Conservation (phyloP, 2,113 vertebrate genomes). For the Zosterops japonicus region DNA sequence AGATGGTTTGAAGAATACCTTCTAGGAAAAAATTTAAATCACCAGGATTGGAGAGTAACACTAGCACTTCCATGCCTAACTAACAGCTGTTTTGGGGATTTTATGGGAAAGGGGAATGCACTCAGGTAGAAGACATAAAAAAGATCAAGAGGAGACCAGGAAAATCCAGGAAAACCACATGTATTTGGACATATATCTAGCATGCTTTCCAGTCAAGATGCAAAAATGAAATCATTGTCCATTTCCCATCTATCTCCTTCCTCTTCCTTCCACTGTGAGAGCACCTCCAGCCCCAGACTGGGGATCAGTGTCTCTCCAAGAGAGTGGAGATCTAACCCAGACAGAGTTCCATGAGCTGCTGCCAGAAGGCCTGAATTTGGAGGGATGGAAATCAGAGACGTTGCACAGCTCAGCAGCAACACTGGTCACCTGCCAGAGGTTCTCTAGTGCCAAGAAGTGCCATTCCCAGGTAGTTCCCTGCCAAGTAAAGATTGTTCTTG, state of each 20-base stretch:
- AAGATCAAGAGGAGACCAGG: not conserved
- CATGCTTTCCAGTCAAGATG: not conserved
- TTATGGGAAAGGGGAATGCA: not conserved
- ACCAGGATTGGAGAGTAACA: not conserved
- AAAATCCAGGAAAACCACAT: not conserved
- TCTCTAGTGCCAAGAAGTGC: not conserved
- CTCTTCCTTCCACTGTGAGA: accelerated
- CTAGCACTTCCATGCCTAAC: not conserved
- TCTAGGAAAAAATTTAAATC: not conserved
- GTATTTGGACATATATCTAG: not conserved
- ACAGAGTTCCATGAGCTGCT: not conserved
- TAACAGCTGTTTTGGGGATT: not conserved
- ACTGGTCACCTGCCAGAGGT: not conserved
- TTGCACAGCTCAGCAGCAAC: not conserved
- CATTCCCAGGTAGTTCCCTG: not conserved
- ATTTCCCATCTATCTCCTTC: not conserved
- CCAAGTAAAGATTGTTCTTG: not conserved
- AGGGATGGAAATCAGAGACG: not conserved
- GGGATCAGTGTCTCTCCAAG: not conserved
- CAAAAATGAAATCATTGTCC: not conserved
- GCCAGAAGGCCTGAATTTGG: not conserved
- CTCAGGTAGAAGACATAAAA: not conserved
- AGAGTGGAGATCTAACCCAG: not conserved
- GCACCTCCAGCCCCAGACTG: not conserved
- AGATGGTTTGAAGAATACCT: not conserved